Evolutionary conservation across 2,113 vertebrate species (phyloP).

Genomic region (Montifringilla adamsi): DNA sequence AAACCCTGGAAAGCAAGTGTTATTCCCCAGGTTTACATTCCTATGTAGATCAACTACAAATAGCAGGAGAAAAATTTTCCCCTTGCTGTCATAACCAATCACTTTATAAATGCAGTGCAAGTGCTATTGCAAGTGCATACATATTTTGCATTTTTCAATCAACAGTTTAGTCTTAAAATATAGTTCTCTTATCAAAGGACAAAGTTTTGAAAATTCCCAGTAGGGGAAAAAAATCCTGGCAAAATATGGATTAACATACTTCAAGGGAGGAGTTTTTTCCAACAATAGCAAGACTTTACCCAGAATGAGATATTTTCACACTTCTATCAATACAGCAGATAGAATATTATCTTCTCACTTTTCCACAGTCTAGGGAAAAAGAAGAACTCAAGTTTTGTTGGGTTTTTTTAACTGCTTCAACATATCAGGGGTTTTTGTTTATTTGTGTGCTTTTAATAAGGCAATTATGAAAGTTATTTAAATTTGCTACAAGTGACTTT

Average conservation of each 20-base stretch:
- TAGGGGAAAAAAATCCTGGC: background rate
- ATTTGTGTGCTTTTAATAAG: background rate
- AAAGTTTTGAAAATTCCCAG: background rate
- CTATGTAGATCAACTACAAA: conserved; percentile 7
- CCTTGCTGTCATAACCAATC: background rate
- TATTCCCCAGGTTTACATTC: conserved; percentile 30
- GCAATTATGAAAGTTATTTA: background rate
- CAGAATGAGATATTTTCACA: background rate
- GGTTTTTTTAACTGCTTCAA: background rate
- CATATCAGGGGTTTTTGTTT: background rate
- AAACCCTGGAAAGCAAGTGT: background rate
- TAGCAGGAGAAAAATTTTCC: background rate
- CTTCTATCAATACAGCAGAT: background rate
- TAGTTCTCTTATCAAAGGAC: background rate
- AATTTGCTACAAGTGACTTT: background rate
- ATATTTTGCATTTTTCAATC: conserved; percentile 48
- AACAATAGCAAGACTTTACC: background rate
- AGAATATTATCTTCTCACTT: background rate
- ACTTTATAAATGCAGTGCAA: background rate
- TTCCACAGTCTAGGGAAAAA: background rate
- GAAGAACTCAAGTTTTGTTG: background rate
- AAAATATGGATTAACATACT: background rate
- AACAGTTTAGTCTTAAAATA: conserved; percentile 32
- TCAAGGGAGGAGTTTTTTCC: background rate
- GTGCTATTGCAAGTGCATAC: conserved; percentile 8